Conservation (phyloP, 2,113 vertebrate genomes). For the Nyctereutes procyonoides region DNA sequence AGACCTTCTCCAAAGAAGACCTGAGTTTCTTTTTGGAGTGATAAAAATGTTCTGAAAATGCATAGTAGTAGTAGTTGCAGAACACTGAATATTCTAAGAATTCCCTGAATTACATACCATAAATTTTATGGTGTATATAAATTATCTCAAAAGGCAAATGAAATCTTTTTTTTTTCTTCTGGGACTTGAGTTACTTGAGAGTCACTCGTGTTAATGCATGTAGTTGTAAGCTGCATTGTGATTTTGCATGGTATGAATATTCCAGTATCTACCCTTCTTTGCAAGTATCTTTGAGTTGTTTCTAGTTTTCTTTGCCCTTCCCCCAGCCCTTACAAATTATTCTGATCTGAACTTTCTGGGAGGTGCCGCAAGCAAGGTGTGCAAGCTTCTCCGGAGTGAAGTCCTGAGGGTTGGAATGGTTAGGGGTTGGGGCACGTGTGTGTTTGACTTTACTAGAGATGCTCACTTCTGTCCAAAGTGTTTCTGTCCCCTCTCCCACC, state of each 20-base stretch:
- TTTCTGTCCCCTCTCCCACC: neutral
- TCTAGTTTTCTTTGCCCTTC: neutral
- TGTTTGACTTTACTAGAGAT: neutral
- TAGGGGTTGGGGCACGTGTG: accelerated
- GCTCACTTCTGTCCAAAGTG: neutral
- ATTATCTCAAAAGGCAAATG: neutral
- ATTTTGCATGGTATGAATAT: neutral
- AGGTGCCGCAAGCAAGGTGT: no score
- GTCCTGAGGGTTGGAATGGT: neutral
- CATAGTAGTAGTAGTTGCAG: neutral
- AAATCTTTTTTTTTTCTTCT: neutral
- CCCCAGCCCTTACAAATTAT: neutral
- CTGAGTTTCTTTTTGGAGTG: neutral
- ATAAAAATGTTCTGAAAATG: neutral
- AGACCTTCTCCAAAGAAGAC: neutral
- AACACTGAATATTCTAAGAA: neutral
- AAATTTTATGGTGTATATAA: neutral
- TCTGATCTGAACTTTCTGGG: neutral
- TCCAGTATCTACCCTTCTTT: neutral
- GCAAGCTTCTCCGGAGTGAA: neutral
- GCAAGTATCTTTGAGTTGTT: neutral
- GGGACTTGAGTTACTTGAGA: neutral
- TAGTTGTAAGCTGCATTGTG: neutral
- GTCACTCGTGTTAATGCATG: neutral
- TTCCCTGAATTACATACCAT: neutral